Conservation (phyloP, 37 sponge, comb jelly and placozoan species). For the Halisarca cf. caerulea region DNA sequence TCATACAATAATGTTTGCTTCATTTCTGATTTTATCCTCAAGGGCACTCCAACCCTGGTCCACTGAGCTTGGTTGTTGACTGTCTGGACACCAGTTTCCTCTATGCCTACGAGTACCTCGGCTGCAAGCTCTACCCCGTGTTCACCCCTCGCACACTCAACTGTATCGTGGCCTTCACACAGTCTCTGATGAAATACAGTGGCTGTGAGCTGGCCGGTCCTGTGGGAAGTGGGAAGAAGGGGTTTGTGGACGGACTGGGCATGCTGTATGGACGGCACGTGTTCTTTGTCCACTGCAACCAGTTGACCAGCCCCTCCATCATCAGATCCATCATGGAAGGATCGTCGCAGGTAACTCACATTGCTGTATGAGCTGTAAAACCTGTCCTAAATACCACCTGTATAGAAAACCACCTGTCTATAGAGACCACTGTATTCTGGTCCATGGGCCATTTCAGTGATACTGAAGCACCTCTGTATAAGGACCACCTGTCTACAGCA, state of each 20-base stretch:
- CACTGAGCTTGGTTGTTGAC: neutral
- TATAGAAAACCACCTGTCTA: too few relatives aligned
- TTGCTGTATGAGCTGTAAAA: too few relatives aligned
- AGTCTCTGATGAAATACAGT: constrained; percentile 37
- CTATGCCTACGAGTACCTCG: constrained; percentile 71
- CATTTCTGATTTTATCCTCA: neutral
- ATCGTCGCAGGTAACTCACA: constrained; percentile 42
- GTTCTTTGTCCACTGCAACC: constrained; percentile 38
- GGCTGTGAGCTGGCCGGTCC: constrained; percentile 55
- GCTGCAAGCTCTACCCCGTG: constrained; percentile 47
- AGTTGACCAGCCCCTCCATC: constrained; percentile 33
- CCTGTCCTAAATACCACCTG: too few relatives aligned
- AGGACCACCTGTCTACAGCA: too few relatives aligned
- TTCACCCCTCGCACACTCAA: constrained; percentile 53
- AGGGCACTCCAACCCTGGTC: neutral
- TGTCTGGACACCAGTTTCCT: constrained; percentile 50
- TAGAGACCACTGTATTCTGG: too few relatives aligned
- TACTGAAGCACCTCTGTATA: too few relatives aligned
- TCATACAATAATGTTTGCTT: neutral
- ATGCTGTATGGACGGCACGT: constrained; percentile 58
- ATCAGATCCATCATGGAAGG: constrained; percentile 52
- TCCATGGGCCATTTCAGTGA: too few relatives aligned
- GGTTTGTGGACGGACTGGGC: constrained; percentile 58
- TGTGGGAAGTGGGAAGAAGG: constrained; percentile 49
- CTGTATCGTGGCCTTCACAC: constrained; percentile 55